Percentiles rank a stretch among this genome's conserved stretches.
phyloP scores from a whole-genome alignment of 2,797 vertebrate species.

The Nothura maculosa region DNA sequence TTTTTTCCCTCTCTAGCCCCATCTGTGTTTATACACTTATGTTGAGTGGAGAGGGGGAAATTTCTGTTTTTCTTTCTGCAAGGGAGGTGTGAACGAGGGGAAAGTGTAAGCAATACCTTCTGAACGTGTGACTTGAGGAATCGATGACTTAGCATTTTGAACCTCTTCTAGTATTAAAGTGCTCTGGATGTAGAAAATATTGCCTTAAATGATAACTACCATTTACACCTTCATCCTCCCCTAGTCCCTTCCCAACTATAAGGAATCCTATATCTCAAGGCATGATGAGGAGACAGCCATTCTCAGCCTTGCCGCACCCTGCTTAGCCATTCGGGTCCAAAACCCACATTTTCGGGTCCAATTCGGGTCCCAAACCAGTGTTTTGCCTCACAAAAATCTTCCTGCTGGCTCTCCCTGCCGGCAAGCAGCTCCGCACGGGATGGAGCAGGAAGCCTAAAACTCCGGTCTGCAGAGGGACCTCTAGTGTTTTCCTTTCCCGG shows the following conservation, averaged over 20 bases:
- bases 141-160: not conserved
- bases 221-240: not conserved
- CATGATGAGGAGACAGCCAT: not conserved
- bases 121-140: not conserved
- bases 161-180: not conserved
- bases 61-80: not conserved
- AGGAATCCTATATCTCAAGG: not conserved
- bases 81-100: accelerated
- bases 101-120: not conserved
- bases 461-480: slow-evolving; percentile 80
- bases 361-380: not conserved
- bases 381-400: not conserved
- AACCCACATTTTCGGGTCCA: no score
- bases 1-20: not conserved
- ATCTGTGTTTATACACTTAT: not conserved
- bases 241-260: not conserved
- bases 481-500: slow-evolving; percentile 82
- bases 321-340: not conserved
- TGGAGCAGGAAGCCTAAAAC: slow-evolving; percentile 78
- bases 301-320: accelerated
- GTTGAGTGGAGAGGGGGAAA: accelerated
- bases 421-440: slow-evolving; percentile 22
- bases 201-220: not conserved
- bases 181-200: not conserved
- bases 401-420: not conserved